Conservation (phyloP, 2,113 vertebrate species). For the Anhinga anhinga region DNA sequence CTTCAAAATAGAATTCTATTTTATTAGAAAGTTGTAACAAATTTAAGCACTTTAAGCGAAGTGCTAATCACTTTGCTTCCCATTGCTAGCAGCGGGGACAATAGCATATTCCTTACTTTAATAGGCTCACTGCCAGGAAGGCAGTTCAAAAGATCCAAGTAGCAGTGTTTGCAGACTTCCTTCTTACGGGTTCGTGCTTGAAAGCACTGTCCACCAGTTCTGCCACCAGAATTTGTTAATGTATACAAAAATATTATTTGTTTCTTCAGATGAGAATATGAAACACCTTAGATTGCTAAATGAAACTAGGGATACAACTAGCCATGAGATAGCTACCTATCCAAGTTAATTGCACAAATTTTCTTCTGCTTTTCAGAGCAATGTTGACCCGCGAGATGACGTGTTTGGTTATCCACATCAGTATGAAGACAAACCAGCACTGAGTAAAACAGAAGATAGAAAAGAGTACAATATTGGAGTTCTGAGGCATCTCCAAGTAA, state of each 20-base stretch:
- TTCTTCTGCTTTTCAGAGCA: slow-evolving; percentile 79
- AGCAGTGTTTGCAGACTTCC: background rate
- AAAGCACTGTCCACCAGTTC: background rate
- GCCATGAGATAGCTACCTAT: background rate
- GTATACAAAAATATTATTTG: background rate
- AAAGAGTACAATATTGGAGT: slow-evolving; percentile 99
- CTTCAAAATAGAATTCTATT: background rate
- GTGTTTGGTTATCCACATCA: slow-evolving; percentile 98
- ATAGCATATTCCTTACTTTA: background rate
- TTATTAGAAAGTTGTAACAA: background rate
- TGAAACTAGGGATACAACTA: background rate
- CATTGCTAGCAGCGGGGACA: background rate
- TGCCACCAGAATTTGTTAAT: background rate
- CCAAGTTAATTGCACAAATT: background rate
- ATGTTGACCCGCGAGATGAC: slow-evolving; percentile 96
- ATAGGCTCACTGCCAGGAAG: background rate
- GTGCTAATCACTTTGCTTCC: background rate
- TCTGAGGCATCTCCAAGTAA: slow-evolving; percentile 95
- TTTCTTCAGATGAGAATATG: background rate
- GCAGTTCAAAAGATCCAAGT: background rate
- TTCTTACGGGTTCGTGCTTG: background rate
- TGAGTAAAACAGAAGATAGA: slow-evolving; percentile 94
- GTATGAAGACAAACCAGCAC: slow-evolving; percentile 94
- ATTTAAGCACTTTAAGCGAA: too few relatives aligned
- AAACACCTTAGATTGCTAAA: background rate